phyloP scores from a whole-genome alignment of 2,113 vertebrate species.

The Zosterops pallidus region DNA sequence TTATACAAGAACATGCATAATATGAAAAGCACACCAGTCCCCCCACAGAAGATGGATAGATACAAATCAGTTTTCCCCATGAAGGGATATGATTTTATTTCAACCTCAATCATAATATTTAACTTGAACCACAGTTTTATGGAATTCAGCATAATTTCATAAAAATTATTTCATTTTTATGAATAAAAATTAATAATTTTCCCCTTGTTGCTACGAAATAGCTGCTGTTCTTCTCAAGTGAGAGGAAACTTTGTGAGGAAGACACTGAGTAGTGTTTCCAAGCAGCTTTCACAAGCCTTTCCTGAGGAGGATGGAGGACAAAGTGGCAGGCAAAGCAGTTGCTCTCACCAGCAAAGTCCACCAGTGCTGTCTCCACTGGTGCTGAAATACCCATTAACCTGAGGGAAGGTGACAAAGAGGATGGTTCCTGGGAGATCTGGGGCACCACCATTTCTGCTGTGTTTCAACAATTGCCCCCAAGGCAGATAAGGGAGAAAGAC shows the following conservation, averaged over 20 bases:
- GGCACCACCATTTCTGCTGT: neutral
- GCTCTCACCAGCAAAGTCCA: neutral
- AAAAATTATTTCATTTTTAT: too few relatives aligned
- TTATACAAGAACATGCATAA: neutral
- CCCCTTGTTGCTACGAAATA: neutral
- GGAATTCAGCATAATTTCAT: neutral
- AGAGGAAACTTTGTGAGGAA: neutral
- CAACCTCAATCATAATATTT: neutral
- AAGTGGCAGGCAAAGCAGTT: neutral
- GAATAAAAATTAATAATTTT: too few relatives aligned
- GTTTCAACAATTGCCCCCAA: neutral
- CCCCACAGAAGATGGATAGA: rapidly evolving
- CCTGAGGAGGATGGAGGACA: neutral
- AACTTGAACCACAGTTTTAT: neutral
- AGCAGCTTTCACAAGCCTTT: neutral
- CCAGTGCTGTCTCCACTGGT: neutral
- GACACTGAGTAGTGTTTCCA: neutral
- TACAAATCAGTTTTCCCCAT: neutral
- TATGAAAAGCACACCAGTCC: neutral
- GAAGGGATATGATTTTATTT: neutral
- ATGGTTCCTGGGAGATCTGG: neutral
- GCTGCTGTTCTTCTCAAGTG: neutral
- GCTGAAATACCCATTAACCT: neutral
- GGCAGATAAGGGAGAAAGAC: neutral
- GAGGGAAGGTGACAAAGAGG: neutral